A percentile compares a stretch with the other conserved stretches of the same genome.
These are phyloP conservation scores for Seriola rivoliana DNA, from an alignment of 2,113 vertebrate species.

Conservation along the genomic window DNA sequence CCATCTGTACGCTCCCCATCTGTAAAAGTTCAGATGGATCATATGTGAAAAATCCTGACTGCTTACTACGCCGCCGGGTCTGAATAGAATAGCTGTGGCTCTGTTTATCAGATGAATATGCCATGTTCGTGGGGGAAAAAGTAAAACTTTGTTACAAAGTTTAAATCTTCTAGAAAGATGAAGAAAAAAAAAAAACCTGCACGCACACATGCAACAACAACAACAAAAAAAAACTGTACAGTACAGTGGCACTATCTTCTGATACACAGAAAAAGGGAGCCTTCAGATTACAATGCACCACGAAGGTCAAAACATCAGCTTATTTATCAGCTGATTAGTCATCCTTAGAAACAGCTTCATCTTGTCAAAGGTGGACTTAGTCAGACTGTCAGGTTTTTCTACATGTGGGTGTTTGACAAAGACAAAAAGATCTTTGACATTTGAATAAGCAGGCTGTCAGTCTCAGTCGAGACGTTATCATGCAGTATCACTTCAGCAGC, in stretches of 20 bases:
- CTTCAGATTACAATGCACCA: constrained; percentile 3
- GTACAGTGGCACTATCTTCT: neutral
- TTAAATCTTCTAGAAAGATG: neutral
- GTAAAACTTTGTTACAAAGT: neutral
- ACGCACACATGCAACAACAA: neutral
- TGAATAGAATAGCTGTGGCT: neutral
- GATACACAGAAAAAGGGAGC: neutral
- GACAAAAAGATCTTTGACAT: constrained; percentile 55
- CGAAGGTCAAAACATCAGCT: constrained; percentile 48
- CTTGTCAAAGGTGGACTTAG: constrained; percentile 58
- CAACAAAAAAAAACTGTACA: neutral
- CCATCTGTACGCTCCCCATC: constrained; percentile 35
- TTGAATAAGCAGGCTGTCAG: constrained; percentile 34
- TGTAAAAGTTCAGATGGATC: constrained; percentile 69
- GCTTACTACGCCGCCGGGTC: constrained; percentile 8
- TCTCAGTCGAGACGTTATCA: constrained; percentile 1
- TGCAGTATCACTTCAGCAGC: neutral
- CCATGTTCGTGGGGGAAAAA: no score
- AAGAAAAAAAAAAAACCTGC: neutral
- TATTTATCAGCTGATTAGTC: constrained; percentile 53
- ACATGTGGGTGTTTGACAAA: constrained; percentile 59
- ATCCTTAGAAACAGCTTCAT: constrained; percentile 40
- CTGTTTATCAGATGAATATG: neutral
- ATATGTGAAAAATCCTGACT: constrained; percentile 45
- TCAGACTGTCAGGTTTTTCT: constrained; percentile 45